Evolutionary conservation across 1,140 invertebrate genomes (phyloP), one percentile per base, ranked within the genome.

Genomic region (Oryctes rhinoceros): DNA sequence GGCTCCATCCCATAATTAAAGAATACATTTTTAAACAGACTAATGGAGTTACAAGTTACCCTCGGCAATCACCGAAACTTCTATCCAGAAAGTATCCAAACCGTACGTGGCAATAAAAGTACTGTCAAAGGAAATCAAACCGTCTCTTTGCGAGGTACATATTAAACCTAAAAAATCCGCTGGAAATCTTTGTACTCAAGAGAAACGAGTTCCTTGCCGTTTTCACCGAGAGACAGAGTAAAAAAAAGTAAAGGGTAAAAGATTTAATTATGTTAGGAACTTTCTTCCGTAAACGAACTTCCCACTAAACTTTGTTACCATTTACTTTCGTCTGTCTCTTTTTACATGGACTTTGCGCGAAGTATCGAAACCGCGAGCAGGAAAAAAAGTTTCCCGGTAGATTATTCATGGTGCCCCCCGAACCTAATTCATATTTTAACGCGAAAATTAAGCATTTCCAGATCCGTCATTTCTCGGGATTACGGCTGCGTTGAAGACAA

Each of bases 381-480:
- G n/a, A 53, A 53, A 59, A 59, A 59, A 59, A 59, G 15, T 59
- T 59, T 59, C 15, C 13, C 7, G 6, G 53, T 59, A 59, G 53
- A 59, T 59, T 59, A 59, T 59, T 59, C 53, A 59, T 59, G 53
- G n/a, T 6, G 53, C 15, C 0, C 15, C 0, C 15, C 5, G 18
- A n/a, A n/a, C 53, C 53, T 59, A 59, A 59, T 59, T 59, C 53
- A 59, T 59, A 59, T 59, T 59, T 59, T 59, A 59, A 59, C 53
- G 53, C 53, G 13, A 4, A 59, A 59, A 59, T 59, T 59, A 59
- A 18, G 53, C 6, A 59, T 59, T 59, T 59, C 53, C 15, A 59
- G 53, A 59, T 59, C 53, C 18, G 13, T 59, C 53, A 3, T 59
- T 18, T 59, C 15, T n/a, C 53, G 53, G 53, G 53, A 59, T 59